Evolutionary conservation across 53 echinoderm and acorn worm species (phyloP), one percentile per base, ranked within the genome.

Genomic region (Arbacia lixula): DNA sequence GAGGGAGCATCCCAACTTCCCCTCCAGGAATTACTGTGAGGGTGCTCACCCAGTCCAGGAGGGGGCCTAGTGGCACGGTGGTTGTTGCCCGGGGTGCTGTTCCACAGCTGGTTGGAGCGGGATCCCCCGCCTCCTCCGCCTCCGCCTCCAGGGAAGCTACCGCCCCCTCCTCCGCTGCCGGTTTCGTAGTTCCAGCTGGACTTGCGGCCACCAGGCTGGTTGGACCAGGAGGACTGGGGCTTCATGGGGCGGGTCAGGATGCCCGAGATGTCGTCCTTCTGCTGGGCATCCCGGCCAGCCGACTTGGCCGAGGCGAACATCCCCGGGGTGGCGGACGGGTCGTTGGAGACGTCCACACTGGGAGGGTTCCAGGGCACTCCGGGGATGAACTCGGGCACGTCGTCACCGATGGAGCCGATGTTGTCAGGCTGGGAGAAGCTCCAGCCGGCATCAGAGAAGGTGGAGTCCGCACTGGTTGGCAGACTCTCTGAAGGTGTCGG

Each of bases 191-290:
- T 91, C 93, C 93, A 93, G 66, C 93, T 86, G 31, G 93, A 66
- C 85, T 93, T 93, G 87, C 87, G 84, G 40, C 88, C 88, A 42
- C 84, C 65, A 56, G 71, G 76, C 34, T 67, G 85, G 34, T 81
- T 76, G 27, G 90, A 84, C 93, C 93, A 93, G 35, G 88, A 51
- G 5, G 82, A 41, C 82, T 81, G 88, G 53, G 98, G 99, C 84
- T 92, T 91, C 99, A 99, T 99, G 30, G 99, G 99, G 36, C 95
- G 95, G 69, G 91, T 99, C 72, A 99, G 85, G 72, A 99, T 94
- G 62, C 99, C 99, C 36, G 90, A 84, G 56, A 99, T 90, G 55
- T 95, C 99, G 77, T 93, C 90, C 14, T 82, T 71, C 25, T 82
- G 90, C 38, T 16, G 60, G 27, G 64, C 72, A 67, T 91, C 88